Percentiles rank a stretch among this genome's conserved stretches.
phyloP scores from a whole-genome alignment of 2,113 vertebrate genomes.

The Thinocorus orbignyianus region DNA sequence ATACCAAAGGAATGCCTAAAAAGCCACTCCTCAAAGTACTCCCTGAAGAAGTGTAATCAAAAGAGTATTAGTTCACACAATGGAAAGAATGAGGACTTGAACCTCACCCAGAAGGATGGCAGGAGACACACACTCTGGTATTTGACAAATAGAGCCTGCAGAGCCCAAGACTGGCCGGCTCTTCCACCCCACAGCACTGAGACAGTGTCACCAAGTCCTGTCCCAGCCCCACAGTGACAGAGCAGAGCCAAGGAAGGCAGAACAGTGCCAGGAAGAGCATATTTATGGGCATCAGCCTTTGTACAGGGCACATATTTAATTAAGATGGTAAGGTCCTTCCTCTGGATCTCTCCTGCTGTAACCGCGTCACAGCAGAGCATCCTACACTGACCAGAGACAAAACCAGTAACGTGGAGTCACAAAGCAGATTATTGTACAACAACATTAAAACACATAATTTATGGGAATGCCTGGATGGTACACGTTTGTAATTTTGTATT shows the following conservation, averaged over 20 bases:
- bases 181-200: not conserved
- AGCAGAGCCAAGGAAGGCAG: not conserved
- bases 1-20: slow-evolving; percentile 34
- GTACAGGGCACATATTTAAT: rapidly evolving
- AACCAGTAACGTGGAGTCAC: not conserved
- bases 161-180: not conserved
- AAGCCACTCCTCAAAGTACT: slow-evolving; percentile 54
- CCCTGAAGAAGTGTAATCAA: not conserved
- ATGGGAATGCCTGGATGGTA: not conserved
- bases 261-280: not conserved
- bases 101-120: slow-evolving; percentile 44
- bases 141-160: not conserved
- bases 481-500: not conserved
- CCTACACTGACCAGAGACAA: not conserved
- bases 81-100: slow-evolving; percentile 56
- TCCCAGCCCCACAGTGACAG: not conserved
- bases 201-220: not conserved
- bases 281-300: not conserved
- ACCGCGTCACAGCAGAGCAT: not conserved
- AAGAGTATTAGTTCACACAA: slow-evolving; percentile 16
- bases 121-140: not conserved
- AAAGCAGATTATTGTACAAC: rapidly evolving
- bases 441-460: not conserved
- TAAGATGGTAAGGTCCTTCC: not conserved
- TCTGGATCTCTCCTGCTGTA: not conserved